Base-by-base conservation (phyloP, 2,113 vertebrate genomes). In the Orientallactaga bullata region DNA sequence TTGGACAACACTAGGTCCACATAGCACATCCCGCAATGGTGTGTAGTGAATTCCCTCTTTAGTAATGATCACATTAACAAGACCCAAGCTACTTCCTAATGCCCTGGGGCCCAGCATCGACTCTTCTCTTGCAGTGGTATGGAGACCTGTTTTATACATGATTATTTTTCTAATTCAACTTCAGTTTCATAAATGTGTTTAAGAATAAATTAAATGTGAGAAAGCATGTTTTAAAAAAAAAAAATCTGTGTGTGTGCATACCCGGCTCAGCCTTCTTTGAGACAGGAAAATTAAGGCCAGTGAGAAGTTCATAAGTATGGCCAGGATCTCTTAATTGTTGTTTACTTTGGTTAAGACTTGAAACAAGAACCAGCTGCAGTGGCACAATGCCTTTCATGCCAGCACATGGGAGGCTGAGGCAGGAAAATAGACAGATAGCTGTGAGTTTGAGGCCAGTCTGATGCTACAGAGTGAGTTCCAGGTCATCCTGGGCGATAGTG, bases 131-230 rank as follows among this genome's bases (percentile, higher is more conserved):
- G 23, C 39, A 80, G 60, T 28, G n/a, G 23, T 72, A 55, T 39
- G 8, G 26, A 73, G 77, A n/a, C 94, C 24, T 90, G 82, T n/a
- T 80, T 85, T 81, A 82, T 30, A 79, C n/a, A 26, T 21, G 58
- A 76, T 65, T 88, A 82, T 93, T 77, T 74, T 77, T 73, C 17
- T 68, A 92, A 90, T 90, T 96, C 65, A 5, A 51, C 72, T 95
- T 96, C 83, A 55, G 72, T 93, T 93, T 92, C 90, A 93, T 39
- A 84, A 83, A 12, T 51, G 23, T 78, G 69, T 89, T 88, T 8
- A 65, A 73, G 65, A 90, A 37, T 89, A 76, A 74, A 83, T 35
- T 69, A 90, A 92, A 86, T 82, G 4, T 47, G 42, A 47, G 42
- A 47, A 37, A 88, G 35, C 63, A 18, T 23, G 60, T 74, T 77